These are phyloP conservation scores for Ceryle rudis DNA, from an alignment of 2,797 vertebrate species.

Conservation along the genomic window DNA sequence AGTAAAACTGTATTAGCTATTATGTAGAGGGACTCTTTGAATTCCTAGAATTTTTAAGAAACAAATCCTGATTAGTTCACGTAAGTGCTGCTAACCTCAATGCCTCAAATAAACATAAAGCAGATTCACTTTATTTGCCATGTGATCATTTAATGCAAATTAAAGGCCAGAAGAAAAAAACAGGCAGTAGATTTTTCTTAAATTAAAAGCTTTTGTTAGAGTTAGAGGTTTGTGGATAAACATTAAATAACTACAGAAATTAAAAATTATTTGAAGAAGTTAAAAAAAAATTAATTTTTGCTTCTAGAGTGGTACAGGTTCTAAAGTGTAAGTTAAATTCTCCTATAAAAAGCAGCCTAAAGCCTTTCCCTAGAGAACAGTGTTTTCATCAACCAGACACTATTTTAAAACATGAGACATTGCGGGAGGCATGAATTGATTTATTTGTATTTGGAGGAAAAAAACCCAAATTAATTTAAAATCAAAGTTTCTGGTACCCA, in stretches of 20 bases:
- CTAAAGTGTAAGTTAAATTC: constrained; percentile 9
- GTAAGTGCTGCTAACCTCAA: neutral
- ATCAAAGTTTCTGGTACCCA: neutral
- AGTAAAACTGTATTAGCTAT: neutral
- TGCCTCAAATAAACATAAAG: neutral
- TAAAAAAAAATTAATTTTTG: neutral
- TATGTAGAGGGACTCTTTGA: neutral
- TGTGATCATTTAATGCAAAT: neutral
- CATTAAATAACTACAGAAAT: neutral
- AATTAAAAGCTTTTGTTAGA: neutral
- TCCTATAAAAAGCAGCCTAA: constrained; percentile 9
- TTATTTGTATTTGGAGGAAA: neutral
- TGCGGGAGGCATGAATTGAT: neutral
- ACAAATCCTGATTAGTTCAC: neutral
- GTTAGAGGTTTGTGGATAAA: neutral
- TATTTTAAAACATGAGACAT: neutral
- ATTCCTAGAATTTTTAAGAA: neutral
- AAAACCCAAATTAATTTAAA: neutral
- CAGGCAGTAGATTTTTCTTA: neutral
- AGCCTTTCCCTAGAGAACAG: neutral
- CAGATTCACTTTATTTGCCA: neutral
- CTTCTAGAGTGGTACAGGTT: neutral
- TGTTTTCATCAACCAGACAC: neutral
- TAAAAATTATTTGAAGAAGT: neutral
- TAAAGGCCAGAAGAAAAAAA: neutral